Conservation (phyloP, 2,888 invertebrate genomes). For the Euphydryas editha region DNA sequence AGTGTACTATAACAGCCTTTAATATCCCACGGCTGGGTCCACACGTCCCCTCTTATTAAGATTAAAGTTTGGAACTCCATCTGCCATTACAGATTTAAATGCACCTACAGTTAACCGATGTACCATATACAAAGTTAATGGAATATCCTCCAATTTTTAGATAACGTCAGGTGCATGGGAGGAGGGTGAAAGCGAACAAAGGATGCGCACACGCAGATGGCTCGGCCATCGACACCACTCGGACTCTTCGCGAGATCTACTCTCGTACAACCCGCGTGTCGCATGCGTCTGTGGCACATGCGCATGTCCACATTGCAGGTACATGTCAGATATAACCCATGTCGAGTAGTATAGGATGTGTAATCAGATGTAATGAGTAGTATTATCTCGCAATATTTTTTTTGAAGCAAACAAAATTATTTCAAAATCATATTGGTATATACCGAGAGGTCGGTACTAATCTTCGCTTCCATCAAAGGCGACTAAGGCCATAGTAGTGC, state of each 20-base stretch:
- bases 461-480: no score
- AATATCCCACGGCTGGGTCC: no score
- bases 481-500: no score
- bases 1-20: no score
- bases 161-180: conserved; percentile 70
- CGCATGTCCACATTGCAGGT: conserved; percentile 70
- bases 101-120: neutral
- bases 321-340: neutral
- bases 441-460: no score
- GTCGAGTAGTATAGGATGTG: neutral
- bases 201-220: conserved; percentile 61
- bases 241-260: conserved; percentile 60
- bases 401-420: no score
- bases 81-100: no score
- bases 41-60: no score
- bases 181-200: conserved; percentile 50
- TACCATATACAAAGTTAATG: neutral
- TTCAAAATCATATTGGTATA: no score
- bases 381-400: no score
- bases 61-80: no score
- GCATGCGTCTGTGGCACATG: conserved; percentile 71
- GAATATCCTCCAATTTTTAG: conserved; percentile 45
- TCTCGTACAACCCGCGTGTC: conserved; percentile 68
- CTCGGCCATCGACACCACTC: conserved; percentile 54
- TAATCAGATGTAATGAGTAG: no score